Evolutionary conservation across 2,797 vertebrate genomes (phyloP).

Genomic region (Danio tinwini): DNA sequence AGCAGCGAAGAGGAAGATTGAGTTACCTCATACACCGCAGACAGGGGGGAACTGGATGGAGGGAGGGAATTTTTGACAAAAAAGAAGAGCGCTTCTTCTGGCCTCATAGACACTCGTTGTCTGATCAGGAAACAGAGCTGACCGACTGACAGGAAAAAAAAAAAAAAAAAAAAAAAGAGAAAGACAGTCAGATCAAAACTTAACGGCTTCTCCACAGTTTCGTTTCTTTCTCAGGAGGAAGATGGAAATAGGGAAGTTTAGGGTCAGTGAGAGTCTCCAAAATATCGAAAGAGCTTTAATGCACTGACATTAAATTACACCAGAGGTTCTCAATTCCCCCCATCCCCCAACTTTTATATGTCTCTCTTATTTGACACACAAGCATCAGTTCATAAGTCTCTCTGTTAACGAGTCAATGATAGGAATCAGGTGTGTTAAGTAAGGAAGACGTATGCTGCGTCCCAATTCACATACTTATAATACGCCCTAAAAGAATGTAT

Average conservation of each 20-base stretch:
- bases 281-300: neutral
- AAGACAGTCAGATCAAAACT: constrained; percentile 2
- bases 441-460: too few relatives aligned
- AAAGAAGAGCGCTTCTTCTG: constrained; percentile 97
- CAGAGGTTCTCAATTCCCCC: too few relatives aligned
- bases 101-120: constrained; percentile 94
- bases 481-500: too few relatives aligned
- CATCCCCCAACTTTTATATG: too few relatives aligned
- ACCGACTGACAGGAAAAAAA: constrained; percentile 86
- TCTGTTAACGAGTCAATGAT: too few relatives aligned
- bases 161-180: constrained; percentile 9
- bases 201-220: neutral
- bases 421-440: too few relatives aligned
- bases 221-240: constrained; percentile 16
- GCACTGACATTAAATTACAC: neutral
- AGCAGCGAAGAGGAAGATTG: neutral
- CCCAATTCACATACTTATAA: too few relatives aligned
- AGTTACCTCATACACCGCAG: constrained; percentile 92
- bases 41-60: constrained; percentile 94
- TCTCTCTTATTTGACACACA: too few relatives aligned
- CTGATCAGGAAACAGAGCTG: constrained; percentile 97
- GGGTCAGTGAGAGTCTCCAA: neutral
- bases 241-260: neutral
- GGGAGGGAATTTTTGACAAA: constrained; percentile 98
- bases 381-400: too few relatives aligned